Evolutionary conservation across 2,113 vertebrate species (phyloP).

Genomic region (Centrocercus urophasianus): DNA sequence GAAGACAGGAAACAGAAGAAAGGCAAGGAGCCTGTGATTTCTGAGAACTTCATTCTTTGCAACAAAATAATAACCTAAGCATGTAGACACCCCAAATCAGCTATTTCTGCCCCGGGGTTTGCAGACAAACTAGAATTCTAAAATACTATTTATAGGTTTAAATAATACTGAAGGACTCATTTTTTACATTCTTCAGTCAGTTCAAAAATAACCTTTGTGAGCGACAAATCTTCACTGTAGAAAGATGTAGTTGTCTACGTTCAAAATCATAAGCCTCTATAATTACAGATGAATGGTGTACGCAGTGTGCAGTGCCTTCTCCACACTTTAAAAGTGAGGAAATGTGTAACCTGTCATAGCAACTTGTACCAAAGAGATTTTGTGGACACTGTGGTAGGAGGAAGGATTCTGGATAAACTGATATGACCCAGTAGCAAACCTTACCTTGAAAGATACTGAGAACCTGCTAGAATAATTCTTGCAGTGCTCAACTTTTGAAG

Average conservation of each 20-base stretch:
- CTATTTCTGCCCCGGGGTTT: background rate
- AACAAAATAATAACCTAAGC: constrained; percentile 35
- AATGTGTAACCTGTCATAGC: background rate
- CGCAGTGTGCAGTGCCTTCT: rapidly evolving
- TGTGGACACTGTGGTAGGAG: background rate
- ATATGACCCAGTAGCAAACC: background rate
- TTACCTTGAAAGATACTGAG: background rate
- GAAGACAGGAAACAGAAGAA: constrained; percentile 26
- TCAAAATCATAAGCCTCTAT: background rate
- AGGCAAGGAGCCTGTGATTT: background rate
- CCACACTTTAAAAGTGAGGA: background rate
- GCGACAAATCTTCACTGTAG: background rate
- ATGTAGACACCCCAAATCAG: background rate
- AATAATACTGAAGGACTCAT: background rate
- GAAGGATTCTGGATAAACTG: background rate
- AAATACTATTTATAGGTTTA: constrained; percentile 26
- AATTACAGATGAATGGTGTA: background rate
- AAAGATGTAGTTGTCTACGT: background rate
- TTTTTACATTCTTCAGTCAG: constrained; percentile 19
- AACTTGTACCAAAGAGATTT: background rate
- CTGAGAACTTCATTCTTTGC: background rate
- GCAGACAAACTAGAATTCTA: constrained; percentile 5
- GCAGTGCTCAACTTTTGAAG: background rate
- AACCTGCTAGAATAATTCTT: background rate
- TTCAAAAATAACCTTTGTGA: background rate